These are phyloP conservation scores for Apis dorsata DNA, from an alignment of 1,140 invertebrate genomes.

Conservation along the genomic window DNA sequence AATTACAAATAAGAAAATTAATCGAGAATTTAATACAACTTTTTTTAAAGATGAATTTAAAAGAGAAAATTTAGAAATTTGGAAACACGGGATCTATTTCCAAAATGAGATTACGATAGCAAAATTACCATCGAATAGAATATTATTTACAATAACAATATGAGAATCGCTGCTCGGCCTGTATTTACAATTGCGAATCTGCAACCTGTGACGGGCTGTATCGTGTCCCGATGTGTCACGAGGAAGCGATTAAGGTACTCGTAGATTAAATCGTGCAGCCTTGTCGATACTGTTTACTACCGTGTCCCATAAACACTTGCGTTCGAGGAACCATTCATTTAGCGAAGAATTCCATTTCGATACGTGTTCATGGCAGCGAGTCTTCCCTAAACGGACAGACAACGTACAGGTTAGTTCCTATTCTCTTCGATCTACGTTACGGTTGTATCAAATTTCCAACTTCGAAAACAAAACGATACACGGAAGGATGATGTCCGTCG, in stretches of 20 bases:
- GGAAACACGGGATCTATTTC: too few relatives aligned
- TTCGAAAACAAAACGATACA: neutral
- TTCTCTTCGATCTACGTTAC: neutral
- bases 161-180: neutral
- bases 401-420: conserved; percentile 22
- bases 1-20: too few relatives aligned
- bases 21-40: too few relatives aligned
- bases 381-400: too few relatives aligned
- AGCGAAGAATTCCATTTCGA: neutral
- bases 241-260: conserved; percentile 25
- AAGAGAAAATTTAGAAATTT: too few relatives aligned
- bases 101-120: too few relatives aligned
- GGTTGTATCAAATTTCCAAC: neutral
- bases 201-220: neutral
- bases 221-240: conserved; percentile 5
- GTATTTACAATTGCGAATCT: conserved; percentile 38
- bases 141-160: neutral
- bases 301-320: neutral
- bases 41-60: too few relatives aligned
- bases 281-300: conserved; percentile 5
- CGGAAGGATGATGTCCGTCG: neutral
- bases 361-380: too few relatives aligned
- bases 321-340: neutral
- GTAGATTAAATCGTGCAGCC: conserved; percentile 7
- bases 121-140: neutral